Percentiles rank a stretch among this genome's conserved stretches.
Conservation (phyloP, 64 coral and sea anemone genomes). For the Acropora yongei region DNA sequence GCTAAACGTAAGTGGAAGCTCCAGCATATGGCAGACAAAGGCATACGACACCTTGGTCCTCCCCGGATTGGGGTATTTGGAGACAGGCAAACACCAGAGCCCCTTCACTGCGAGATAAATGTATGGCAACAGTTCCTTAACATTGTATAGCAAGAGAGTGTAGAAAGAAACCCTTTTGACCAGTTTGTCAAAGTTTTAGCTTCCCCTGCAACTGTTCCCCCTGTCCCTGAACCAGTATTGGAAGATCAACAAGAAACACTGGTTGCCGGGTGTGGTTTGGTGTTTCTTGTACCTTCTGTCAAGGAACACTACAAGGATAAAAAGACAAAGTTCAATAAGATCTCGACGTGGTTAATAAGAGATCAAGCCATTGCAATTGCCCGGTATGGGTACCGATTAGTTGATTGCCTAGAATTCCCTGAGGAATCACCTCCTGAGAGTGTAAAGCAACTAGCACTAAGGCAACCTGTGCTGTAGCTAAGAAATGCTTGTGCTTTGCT, state of each 20-base stretch:
- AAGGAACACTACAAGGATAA: conserved; percentile 58
- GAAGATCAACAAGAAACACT: neutral
- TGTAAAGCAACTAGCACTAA: conserved; percentile 3
- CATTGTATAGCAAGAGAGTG: conserved; percentile 20
- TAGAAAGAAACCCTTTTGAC: neutral
- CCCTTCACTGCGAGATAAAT: conserved; percentile 48
- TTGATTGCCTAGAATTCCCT: conserved; percentile 2
- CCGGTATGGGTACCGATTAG: conserved; percentile 32
- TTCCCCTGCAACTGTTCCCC: conserved; percentile 13
- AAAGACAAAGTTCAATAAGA: conserved; percentile 41
- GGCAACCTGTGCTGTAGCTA: conserved; percentile 48
- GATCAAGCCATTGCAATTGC: conserved; percentile 47
- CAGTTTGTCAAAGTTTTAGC: conserved; percentile 32
- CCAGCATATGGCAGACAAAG: conserved; percentile 44
- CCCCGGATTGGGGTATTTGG: conserved; percentile 1
- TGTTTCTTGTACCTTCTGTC: conserved; percentile 29
- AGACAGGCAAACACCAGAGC: neutral
- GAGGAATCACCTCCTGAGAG: neutral
- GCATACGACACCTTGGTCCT: conserved; percentile 36
- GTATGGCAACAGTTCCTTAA: conserved; percentile 29
- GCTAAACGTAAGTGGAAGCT: conserved; percentile 11
- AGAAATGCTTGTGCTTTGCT: conserved; percentile 48
- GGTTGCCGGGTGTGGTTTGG: conserved; percentile 45
- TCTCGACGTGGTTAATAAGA: conserved; percentile 29
- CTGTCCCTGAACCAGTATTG: neutral